A percentile compares a stretch with the other conserved stretches of the same genome.
phyloP scores from a whole-genome alignment of 2,797 vertebrate genomes.

The Peromyscus melanophrys region DNA sequence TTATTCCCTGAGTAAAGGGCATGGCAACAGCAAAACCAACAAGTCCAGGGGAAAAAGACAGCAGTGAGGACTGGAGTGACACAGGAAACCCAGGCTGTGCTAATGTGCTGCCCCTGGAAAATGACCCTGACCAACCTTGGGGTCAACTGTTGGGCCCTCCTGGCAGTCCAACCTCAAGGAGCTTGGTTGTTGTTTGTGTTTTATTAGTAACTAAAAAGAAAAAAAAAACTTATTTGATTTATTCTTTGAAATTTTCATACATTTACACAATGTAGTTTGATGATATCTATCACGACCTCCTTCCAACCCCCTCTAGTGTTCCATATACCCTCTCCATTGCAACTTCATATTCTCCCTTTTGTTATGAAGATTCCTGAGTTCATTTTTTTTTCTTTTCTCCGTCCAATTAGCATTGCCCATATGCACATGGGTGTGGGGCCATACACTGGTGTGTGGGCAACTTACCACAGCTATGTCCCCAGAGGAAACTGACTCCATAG shows the following conservation, averaged over 20 bases:
- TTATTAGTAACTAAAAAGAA: background rate
- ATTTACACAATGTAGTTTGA: background rate
- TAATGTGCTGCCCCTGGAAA: background rate
- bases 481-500: no score
- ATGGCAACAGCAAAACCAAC: background rate
- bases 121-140: background rate
- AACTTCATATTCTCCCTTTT: no score
- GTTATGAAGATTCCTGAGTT: background rate
- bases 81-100: background rate
- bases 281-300: background rate
- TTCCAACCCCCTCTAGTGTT: fast-evolving
- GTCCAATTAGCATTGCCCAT: no score
- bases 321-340: background rate
- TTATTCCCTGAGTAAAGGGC: background rate
- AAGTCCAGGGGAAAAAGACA: background rate
- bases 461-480: background rate
- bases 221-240: background rate
- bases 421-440: fast-evolving
- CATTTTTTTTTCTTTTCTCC: no score
- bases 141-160: background rate
- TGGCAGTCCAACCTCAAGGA: background rate
- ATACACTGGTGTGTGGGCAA: background rate
- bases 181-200: background rate
- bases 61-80: background rate
- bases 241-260: background rate